A percentile compares a stretch with the other conserved stretches of the same genome.
Evolutionary conservation across 2,113 vertebrate genomes (phyloP).

Genomic region (Poecile atricapillus): DNA sequence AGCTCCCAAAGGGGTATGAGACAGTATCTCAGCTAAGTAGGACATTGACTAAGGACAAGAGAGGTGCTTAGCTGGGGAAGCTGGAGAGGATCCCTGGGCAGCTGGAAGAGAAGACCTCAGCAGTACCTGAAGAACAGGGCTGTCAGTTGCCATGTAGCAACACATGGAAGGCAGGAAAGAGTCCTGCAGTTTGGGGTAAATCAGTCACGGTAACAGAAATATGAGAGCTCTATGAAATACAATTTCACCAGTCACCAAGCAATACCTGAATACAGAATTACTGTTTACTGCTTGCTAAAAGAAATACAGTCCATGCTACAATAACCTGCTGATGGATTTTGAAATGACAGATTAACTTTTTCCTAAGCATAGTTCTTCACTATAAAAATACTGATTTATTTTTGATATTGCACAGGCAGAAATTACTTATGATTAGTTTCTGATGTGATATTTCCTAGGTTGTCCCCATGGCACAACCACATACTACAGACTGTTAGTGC

Average conservation of each 20-base stretch:
- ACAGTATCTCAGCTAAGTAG: background rate
- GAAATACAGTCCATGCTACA: background rate
- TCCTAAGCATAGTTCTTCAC: background rate
- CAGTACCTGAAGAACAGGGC: rapidly evolving
- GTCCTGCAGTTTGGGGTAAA: background rate
- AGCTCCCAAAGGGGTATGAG: background rate
- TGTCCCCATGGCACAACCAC: background rate
- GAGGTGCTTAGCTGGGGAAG: rapidly evolving
- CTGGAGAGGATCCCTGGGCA: background rate
- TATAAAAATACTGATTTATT: background rate
- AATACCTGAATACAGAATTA: background rate
- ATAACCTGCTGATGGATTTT: background rate
- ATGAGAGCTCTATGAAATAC: background rate
- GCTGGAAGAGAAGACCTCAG: background rate
- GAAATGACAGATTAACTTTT: background rate
- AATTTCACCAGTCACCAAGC: background rate
- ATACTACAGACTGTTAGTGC: background rate
- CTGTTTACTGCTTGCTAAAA: background rate
- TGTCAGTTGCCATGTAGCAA: rapidly evolving
- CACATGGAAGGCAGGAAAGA: rapidly evolving
- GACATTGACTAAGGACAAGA: background rate
- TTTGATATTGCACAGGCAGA: background rate
- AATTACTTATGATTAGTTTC: background rate
- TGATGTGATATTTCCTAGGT: rapidly evolving
- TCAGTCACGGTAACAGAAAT: background rate